phyloP scores from a whole-genome alignment of 1,140 invertebrate genomes.

The Drosophila willistoni region DNA sequence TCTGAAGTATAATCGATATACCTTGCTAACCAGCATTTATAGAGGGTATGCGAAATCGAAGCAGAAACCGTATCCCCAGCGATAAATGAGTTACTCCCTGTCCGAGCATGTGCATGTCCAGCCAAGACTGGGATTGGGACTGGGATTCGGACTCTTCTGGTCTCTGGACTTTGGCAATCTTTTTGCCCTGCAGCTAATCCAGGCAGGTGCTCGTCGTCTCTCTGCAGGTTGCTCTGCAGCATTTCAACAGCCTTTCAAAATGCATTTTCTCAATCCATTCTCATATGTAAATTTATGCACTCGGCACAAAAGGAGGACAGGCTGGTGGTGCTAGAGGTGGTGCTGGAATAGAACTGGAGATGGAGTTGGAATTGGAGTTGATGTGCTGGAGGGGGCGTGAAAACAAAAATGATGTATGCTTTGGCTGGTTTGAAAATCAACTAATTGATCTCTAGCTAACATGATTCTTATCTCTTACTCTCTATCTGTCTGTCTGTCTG shows the following conservation, averaged over 20 bases:
- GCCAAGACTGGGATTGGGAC: slow-evolving; percentile 43
- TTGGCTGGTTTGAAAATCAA: slow-evolving; percentile 71
- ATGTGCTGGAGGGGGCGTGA: slow-evolving; percentile 31
- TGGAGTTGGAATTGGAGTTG: not conserved
- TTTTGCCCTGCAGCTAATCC: not conserved
- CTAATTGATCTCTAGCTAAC: slow-evolving; percentile 81
- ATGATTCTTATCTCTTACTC: slow-evolving; percentile 71
- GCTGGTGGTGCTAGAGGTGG: slow-evolving; percentile 16
- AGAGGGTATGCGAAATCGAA: slow-evolving; percentile 25
- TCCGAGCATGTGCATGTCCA: slow-evolving; percentile 75
- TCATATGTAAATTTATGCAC: slow-evolving; percentile 79
- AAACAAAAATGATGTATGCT: slow-evolving; percentile 73
- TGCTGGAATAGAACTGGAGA: not conserved
- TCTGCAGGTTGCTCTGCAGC: slow-evolving; percentile 56
- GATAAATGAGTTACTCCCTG: slow-evolving; percentile 80
- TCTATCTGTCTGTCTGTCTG: not conserved
- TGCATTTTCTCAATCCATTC: slow-evolving; percentile 68
- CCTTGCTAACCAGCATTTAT: too few relatives aligned
- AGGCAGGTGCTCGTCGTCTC: slow-evolving; percentile 23
- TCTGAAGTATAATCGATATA: too few relatives aligned
- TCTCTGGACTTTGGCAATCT: slow-evolving; percentile 17
- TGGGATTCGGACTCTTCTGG: slow-evolving; percentile 14
- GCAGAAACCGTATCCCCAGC: slow-evolving; percentile 40
- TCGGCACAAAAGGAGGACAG: slow-evolving; percentile 29
- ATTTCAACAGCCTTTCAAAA: slow-evolving; percentile 81